Evolutionary conservation across 2,888 invertebrate genomes (phyloP), one percentile per base, ranked within the genome.

Genomic region (Alentia gelatinosa): DNA sequence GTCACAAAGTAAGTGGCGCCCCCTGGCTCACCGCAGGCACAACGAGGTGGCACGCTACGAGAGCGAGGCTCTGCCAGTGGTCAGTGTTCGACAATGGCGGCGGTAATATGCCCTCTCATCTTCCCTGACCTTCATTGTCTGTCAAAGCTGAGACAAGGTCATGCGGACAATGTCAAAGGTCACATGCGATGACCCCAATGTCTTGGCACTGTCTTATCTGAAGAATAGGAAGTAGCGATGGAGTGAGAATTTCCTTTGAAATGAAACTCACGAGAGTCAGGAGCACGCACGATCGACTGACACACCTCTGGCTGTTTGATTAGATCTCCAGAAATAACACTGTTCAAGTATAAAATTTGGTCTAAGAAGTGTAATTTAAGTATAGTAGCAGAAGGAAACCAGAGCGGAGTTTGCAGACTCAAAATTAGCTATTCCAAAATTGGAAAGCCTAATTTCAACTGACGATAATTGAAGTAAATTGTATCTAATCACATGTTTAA

Each of bases 1-100:
- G 68, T 68, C 68, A 68, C 68, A 30, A 68, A 68, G 68, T 68
- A 68, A 68, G 68, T 68, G 26, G 68, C 33, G 68, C 68, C 68
- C 26, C 33, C 68, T 68, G 30, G 68, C 3, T 1, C 30, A 12
- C 68, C 15, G 30, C 4, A 12, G 3, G 12, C 30, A 30, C n/a
- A 68, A 68, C 68, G 68, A 68, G 68, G 68, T 26, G 23, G 68
- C 68, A 26, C 15, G 68, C 26, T 12, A 12, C 33, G 68, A 30
- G 30, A 68, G 30, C 68, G 68, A 68, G 68, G 68, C 30, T 30
- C 30, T 12, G 30, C 33, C 30, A 68, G 68, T 26, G 68, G 68
- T 68, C 68, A 68, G 68, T 26, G 68, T 26, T 30, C 68, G 30
- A 68, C 68, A 68, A 68, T 68, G 68, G 68, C 68, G n/a, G 68